These are phyloP conservation scores for Phengaris arion DNA, from an alignment of 2,888 invertebrate species.

Conservation along the genomic window DNA sequence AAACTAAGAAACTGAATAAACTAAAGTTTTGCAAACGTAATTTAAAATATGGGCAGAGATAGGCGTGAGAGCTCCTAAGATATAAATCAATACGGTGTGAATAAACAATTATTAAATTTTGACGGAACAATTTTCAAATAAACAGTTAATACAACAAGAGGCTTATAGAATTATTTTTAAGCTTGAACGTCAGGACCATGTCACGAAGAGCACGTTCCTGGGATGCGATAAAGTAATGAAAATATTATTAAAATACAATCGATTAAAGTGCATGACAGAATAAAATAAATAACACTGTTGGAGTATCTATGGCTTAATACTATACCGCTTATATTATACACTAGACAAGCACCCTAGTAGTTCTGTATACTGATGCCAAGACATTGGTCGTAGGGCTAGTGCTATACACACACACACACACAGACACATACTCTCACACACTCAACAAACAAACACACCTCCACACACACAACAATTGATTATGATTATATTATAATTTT, in stretches of 20 bases:
- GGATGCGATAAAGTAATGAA: neutral
- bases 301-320: no score
- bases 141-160: slow-evolving; percentile 23
- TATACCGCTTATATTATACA: no score
- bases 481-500: no score
- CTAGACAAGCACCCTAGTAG: no score
- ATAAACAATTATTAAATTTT: slow-evolving; percentile 3
- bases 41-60: slow-evolving; percentile 6
- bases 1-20: neutral
- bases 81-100: slow-evolving; percentile 13
- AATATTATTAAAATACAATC: neutral
- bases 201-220: slow-evolving; percentile 23
- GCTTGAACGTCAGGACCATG: neutral
- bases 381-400: no score
- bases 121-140: slow-evolving; percentile 12
- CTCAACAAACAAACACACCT: no score
- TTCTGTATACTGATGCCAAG: no score
- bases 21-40: neutral
- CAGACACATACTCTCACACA: no score
- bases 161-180: slow-evolving; percentile 16
- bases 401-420: no score
- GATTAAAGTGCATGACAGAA: neutral
- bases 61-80: neutral
- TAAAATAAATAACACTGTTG: neutral
- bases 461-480: no score